Conservation (phyloP, 2,113 vertebrate genomes). For the Tragelaphus scriptus region DNA sequence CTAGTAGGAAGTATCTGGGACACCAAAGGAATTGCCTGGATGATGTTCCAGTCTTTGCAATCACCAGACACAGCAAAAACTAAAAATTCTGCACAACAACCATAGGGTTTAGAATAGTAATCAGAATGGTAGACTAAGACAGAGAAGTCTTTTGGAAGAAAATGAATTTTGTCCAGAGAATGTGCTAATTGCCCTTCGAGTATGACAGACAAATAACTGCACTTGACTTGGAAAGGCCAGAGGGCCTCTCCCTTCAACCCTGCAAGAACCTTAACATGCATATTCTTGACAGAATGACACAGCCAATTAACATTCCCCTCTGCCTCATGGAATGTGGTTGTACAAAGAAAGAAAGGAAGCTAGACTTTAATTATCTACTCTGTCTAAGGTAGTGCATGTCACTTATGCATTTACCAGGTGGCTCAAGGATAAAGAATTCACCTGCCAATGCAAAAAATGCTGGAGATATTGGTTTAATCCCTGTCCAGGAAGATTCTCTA, state of each 20-base stretch:
- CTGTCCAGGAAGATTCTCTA: not conserved
- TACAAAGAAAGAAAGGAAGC: not conserved
- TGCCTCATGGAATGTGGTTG: not conserved
- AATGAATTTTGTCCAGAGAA: not conserved
- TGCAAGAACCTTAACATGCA: not conserved
- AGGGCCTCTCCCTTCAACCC: not conserved
- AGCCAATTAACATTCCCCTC: constrained; percentile 10
- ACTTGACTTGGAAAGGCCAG: not conserved
- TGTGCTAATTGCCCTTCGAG: not conserved
- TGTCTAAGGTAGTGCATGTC: not conserved
- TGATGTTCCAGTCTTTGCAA: not conserved
- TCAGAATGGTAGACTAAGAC: not conserved
- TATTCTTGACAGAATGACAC: constrained; percentile 5
- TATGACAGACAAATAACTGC: not conserved
- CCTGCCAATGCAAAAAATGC: not conserved
- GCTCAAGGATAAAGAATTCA: not conserved
- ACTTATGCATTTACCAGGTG: not conserved
- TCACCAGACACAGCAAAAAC: not conserved
- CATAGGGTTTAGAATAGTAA: not conserved
- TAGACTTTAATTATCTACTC: not conserved
- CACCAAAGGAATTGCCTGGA: not conserved
- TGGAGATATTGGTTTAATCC: not conserved
- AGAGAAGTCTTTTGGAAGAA: not conserved
- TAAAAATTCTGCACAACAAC: not conserved
- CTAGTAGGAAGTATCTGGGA: not conserved